phyloP scores from a whole-genome alignment of 2,888 invertebrate genomes.

The Nomada ferruginata region DNA sequence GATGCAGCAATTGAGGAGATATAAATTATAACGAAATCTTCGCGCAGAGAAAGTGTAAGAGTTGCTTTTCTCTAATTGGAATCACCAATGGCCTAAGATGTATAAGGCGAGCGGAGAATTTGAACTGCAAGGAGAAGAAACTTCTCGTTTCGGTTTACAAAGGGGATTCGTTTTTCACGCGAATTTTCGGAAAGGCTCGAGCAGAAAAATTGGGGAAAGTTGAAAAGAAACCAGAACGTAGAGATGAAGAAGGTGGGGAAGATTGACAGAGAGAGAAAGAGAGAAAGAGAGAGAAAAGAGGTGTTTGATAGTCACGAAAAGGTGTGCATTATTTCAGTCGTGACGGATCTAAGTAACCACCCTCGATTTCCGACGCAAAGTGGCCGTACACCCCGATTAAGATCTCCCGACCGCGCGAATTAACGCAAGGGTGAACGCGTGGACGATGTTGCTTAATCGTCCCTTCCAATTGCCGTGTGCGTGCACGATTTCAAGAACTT shows the following conservation, averaged over 20 bases:
- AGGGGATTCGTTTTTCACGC: background rate
- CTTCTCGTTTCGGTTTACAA: no score
- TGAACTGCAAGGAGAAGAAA: no score
- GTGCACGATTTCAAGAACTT: conserved; percentile 27
- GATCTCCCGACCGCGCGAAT: conserved; percentile 72
- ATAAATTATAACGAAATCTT: no score
- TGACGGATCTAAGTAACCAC: conserved; percentile 80
- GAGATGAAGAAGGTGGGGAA: background rate
- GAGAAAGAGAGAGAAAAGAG: conserved; percentile 22
- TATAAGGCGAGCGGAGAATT: no score
- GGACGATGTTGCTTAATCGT: conserved; percentile 63
- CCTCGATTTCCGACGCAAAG: conserved; percentile 83
- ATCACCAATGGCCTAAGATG: no score
- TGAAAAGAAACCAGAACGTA: background rate
- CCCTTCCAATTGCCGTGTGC: conserved; percentile 56
- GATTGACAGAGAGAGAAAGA: conserved; percentile 17
- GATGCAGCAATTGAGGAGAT: no score
- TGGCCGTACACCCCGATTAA: conserved; percentile 79
- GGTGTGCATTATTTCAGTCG: conserved; percentile 72
- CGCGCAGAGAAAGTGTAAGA: no score
- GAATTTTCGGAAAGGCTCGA: conserved; percentile 19
- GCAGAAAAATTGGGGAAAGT: conserved; percentile 8
- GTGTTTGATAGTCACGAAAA: conserved; percentile 58
- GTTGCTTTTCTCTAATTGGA: no score
- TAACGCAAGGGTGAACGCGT: conserved; percentile 30